Evolutionary conservation across 2,888 invertebrate species (phyloP).

Genomic region (Melolontha melolontha): DNA sequence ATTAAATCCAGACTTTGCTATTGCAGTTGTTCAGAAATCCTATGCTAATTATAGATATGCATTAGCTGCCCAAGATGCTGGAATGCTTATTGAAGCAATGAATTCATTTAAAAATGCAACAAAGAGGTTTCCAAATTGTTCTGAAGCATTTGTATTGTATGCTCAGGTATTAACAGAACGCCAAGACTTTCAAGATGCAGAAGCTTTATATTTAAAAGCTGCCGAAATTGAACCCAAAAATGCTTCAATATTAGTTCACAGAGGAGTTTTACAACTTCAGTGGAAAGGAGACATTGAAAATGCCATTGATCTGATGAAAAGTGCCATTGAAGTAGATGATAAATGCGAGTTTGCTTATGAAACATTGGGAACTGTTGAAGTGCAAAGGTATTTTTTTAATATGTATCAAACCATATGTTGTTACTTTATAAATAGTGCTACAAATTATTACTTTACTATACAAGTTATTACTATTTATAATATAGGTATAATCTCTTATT

Average conservation of each 20-base stretch:
- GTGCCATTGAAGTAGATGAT: constrained; percentile 88
- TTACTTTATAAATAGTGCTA: no score
- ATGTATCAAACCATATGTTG: no score
- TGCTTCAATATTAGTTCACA: constrained; percentile 88
- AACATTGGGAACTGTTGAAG: constrained; percentile 94
- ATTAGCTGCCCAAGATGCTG: constrained; percentile 63
- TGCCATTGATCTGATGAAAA: constrained; percentile 81
- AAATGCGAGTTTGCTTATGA: constrained; percentile 96
- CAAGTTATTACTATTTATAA: no score
- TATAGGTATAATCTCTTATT: no score
- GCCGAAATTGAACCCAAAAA: constrained; percentile 85
- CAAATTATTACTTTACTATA: no score
- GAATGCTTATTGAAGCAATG: constrained; percentile 74
- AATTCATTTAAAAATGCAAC: constrained; percentile 81
- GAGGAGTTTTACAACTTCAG: constrained; percentile 85
- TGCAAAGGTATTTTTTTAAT: constrained; percentile 76
- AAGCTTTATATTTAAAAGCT: constrained; percentile 84
- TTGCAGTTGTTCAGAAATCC: constrained; percentile 90
- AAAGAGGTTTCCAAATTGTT: constrained; percentile 83
- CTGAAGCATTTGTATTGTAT: constrained; percentile 89
- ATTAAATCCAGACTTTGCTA: constrained; percentile 85
- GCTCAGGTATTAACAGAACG: constrained; percentile 92
- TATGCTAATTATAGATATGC: constrained; percentile 82
- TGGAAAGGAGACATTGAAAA: constrained; percentile 86
- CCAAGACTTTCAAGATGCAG: constrained; percentile 85